phyloP scores from a whole-genome alignment of 1,140 invertebrate species.

The Penaeus japonicus region DNA sequence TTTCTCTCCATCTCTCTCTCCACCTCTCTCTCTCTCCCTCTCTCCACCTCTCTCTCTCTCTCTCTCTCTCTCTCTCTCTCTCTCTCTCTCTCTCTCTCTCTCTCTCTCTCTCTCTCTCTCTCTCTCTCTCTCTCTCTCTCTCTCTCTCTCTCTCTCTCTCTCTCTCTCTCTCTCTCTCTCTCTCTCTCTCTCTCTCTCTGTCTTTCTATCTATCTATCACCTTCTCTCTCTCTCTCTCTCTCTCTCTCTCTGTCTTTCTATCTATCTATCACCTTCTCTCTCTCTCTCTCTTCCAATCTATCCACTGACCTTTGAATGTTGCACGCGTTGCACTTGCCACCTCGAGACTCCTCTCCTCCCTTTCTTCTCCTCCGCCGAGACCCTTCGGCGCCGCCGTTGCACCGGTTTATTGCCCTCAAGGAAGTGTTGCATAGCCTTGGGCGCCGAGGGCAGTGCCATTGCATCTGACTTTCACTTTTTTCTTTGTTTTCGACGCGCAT shows the following conservation, averaged over 20 bases:
- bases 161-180: background rate
- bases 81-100: constrained; percentile 1
- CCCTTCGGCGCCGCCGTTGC: too few relatives aligned
- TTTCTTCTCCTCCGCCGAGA: too few relatives aligned
- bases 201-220: background rate
- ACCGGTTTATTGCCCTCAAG: too few relatives aligned
- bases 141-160: background rate
- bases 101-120: background rate
- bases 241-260: too few relatives aligned
- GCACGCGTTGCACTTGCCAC: too few relatives aligned
- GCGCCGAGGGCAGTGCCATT: too few relatives aligned
- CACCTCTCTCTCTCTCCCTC: background rate
- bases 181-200: background rate
- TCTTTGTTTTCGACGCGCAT: too few relatives aligned
- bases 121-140: background rate
- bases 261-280: background rate
- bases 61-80: background rate
- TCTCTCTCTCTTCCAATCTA: background rate
- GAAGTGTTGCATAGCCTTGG: too few relatives aligned
- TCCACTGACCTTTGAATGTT: too few relatives aligned
- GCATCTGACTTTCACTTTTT: too few relatives aligned
- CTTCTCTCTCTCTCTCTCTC: background rate
- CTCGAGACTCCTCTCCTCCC: too few relatives aligned
- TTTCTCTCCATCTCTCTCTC: background rate
- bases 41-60: background rate